Percentiles rank a stretch among this genome's conserved stretches.
Evolutionary conservation across 2,113 vertebrate species (phyloP).

Genomic region (Leptobrachium ailaonicum): DNA sequence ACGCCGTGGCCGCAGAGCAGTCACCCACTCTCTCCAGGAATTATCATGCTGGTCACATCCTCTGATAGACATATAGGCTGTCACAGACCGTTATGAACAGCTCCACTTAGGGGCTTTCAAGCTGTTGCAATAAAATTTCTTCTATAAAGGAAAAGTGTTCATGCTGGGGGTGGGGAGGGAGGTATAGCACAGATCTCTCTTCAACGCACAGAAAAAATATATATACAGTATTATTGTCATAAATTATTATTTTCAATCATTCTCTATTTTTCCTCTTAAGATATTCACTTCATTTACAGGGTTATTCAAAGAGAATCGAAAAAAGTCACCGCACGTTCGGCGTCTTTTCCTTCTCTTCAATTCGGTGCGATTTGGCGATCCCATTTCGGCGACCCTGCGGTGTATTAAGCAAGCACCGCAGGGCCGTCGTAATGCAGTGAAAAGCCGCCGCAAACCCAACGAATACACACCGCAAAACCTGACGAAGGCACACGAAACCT

Average conservation of each 20-base stretch:
- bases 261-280: not conserved
- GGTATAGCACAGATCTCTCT: no score
- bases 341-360: no score
- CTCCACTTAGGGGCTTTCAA: slow-evolving; percentile 22
- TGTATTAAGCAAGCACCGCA: no score
- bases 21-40: not conserved
- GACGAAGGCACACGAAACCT: no score
- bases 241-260: slow-evolving; percentile 17
- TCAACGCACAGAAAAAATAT: no score
- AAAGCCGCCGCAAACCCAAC: no score
- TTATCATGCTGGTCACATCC: slow-evolving; percentile 14
- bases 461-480: no score
- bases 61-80: slow-evolving; percentile 18
- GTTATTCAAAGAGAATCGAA: no score
- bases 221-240: not conserved
- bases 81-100: slow-evolving; percentile 15
- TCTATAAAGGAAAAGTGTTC: slow-evolving; percentile 21
- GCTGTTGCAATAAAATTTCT: slow-evolving; percentile 29
- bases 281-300: not conserved
- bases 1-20: not conserved
- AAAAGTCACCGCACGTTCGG: no score
- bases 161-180: not conserved
- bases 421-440: no score
- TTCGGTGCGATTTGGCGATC: no score
- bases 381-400: no score